Conservation (phyloP, 2,113 vertebrate genomes). For the Ageneiosus marmoratus region DNA sequence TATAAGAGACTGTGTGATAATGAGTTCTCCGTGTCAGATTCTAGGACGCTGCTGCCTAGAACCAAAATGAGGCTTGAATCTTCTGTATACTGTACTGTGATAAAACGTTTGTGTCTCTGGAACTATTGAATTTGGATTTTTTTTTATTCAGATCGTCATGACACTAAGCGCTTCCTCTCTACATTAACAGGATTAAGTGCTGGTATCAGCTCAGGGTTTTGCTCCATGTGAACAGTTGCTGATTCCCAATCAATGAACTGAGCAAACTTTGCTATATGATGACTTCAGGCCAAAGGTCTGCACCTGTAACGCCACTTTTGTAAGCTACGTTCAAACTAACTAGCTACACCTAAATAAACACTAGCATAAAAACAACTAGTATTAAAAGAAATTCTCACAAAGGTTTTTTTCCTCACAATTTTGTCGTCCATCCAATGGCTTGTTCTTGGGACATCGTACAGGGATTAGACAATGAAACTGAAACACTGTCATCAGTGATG, state of each 20-base stretch:
- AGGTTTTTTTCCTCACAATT: not conserved
- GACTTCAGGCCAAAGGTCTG: conserved; percentile 8
- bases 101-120: no score
- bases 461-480: no score
- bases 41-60: not conserved
- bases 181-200: not conserved
- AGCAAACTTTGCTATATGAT: not conserved
- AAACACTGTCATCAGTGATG: no score
- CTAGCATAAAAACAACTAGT: not conserved
- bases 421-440: no score
- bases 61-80: not conserved
- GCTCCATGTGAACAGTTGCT: not conserved
- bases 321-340: not conserved
- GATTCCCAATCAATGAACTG: not conserved
- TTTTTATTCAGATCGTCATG: no score
- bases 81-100: not conserved
- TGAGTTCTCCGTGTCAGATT: not conserved
- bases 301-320: not conserved
- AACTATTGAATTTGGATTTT: no score
- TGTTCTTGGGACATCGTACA: not conserved
- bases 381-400: no score
- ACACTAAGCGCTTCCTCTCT: not conserved
- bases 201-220: not conserved
- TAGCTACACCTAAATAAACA: not conserved
- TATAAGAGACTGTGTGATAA: not conserved